A percentile compares a stretch with the other conserved stretches of the same genome.
Evolutionary conservation across 2,113 vertebrate genomes (phyloP).

Genomic region (Chaetura pelagica): DNA sequence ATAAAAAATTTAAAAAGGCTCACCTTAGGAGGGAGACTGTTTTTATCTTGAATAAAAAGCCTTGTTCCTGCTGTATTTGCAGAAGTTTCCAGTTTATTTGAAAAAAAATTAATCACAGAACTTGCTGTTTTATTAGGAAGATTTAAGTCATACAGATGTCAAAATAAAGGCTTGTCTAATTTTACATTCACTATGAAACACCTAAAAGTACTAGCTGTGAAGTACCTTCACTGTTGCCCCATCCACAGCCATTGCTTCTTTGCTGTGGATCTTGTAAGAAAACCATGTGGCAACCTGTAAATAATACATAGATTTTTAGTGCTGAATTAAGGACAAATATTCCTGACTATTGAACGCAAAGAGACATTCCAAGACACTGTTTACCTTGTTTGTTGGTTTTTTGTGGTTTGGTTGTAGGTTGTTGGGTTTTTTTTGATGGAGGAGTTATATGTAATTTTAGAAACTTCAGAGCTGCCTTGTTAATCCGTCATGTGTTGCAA

Average conservation of each 20-base stretch:
- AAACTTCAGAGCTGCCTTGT: neutral
- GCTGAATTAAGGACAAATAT: constrained; percentile 36
- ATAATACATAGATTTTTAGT: constrained; percentile 49
- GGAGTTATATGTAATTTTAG: neutral
- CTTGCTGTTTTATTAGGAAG: constrained; percentile 14
- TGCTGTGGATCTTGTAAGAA: constrained; percentile 5
- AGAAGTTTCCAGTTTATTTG: constrained; percentile 20
- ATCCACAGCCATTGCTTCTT: constrained; percentile 21
- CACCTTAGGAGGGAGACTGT: neutral
- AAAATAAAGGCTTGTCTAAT: constrained; percentile 57
- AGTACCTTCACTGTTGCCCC: neutral
- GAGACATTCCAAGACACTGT: neutral
- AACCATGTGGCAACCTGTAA: constrained; percentile 37
- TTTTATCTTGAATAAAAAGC: constrained; percentile 31
- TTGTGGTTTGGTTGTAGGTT: no score
- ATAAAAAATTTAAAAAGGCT: no score
- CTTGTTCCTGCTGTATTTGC: constrained; percentile 5
- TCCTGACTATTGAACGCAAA: constrained; percentile 36
- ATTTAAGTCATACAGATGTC: constrained; percentile 38
- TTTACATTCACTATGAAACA: constrained; percentile 66
- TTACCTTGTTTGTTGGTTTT: neutral
- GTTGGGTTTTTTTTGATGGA: fast-evolving
- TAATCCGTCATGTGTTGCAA: constrained; percentile 18
- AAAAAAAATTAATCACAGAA: neutral
- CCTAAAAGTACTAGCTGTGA: constrained; percentile 18